A percentile compares a stretch with the other conserved stretches of the same genome.
phyloP scores from a whole-genome alignment of 2,113 vertebrate genomes.

The Equus przewalskii region DNA sequence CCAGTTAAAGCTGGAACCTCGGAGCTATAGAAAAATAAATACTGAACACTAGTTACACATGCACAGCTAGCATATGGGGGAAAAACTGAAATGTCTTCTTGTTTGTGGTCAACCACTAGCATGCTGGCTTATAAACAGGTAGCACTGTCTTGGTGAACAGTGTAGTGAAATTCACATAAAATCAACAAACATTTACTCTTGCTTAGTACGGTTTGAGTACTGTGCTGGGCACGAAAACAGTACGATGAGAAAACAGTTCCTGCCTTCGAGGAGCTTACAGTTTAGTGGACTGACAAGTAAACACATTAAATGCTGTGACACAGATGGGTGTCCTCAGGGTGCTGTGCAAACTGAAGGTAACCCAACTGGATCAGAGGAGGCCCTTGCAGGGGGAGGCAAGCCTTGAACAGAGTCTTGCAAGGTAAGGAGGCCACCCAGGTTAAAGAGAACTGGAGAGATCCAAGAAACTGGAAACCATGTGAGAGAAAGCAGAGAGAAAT shows the following conservation, averaged over 20 bases:
- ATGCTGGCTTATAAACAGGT: not conserved
- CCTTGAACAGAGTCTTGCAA: not conserved
- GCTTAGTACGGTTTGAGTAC: not conserved
- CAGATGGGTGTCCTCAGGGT: not conserved
- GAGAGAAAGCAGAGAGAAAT: not conserved
- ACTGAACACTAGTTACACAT: not conserved
- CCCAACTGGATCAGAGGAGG: not conserved
- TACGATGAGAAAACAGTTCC: not conserved
- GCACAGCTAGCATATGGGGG: not conserved
- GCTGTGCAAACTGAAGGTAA: not conserved
- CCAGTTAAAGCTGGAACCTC: not conserved
- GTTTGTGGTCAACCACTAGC: not conserved
- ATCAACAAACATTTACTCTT: conserved; percentile 1
- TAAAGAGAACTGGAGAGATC: not conserved
- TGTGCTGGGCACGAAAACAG: not conserved
- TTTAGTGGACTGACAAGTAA: not conserved
- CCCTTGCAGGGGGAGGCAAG: not conserved
- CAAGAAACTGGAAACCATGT: fast-evolving
- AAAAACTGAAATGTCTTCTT: not conserved
- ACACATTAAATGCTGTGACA: not conserved
- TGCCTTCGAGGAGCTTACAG: conserved; percentile 16
- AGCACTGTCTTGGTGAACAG: not conserved
- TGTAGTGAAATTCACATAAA: conserved; percentile 5
- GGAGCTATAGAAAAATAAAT: not conserved
- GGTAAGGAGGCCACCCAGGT: not conserved